phyloP scores from a whole-genome alignment of 2,888 invertebrate genomes.

The Euzophera pinguis region DNA sequence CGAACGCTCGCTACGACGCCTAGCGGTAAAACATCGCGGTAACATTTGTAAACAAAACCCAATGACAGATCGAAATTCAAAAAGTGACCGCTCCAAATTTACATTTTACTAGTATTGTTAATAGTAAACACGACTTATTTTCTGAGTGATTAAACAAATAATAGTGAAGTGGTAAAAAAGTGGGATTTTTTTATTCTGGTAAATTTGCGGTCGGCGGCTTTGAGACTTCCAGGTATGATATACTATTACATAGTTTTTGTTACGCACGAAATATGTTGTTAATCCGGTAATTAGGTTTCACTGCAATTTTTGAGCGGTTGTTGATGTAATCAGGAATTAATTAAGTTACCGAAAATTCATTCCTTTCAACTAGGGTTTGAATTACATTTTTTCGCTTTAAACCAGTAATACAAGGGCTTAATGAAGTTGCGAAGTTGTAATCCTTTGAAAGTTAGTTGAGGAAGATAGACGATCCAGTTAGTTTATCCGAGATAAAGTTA shows the following conservation, averaged over 20 bases:
- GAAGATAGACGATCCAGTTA: background rate
- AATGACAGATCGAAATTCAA: conserved; percentile 22
- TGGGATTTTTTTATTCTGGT: conserved; percentile 30
- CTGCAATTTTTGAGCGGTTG: conserved; percentile 14
- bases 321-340: conserved; percentile 14
- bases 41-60: conserved; percentile 49
- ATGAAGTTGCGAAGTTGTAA: conserved; percentile 4
- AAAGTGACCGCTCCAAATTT: conserved; percentile 23
- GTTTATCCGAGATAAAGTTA: conserved; percentile 1
- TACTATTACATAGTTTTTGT: conserved; percentile 15
- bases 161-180: conserved; percentile 19
- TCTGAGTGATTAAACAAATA: conserved; percentile 4
- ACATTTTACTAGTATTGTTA: conserved; percentile 9
- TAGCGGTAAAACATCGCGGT: conserved; percentile 29
- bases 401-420: background rate
- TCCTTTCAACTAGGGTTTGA: conserved; percentile 5
- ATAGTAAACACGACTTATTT: background rate
- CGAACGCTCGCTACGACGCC: conserved; percentile 31
- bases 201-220: conserved; percentile 32
- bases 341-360: background rate
- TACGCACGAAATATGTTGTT: conserved; percentile 2
- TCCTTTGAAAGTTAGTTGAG: conserved; percentile 7
- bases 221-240: conserved; percentile 41
- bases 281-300: conserved; percentile 28
- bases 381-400: background rate